phyloP scores from a whole-genome alignment of 2,113 vertebrate species.

The Ammodramus savannarum region DNA sequence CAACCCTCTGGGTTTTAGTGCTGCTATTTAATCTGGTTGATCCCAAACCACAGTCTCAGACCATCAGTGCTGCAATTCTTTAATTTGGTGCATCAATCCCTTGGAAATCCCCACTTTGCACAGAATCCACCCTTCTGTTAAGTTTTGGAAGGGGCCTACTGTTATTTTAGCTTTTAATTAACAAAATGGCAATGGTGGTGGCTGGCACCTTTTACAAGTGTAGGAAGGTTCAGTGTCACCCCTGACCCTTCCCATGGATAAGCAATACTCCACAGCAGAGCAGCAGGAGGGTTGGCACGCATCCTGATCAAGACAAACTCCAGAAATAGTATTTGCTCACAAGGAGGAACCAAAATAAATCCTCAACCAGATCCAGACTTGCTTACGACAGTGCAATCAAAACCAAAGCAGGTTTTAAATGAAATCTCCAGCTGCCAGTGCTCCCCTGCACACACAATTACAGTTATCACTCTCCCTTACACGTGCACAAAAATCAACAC shows the following conservation, averaged over 20 bases:
- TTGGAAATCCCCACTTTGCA: background rate
- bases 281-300: background rate
- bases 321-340: background rate
- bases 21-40: background rate
- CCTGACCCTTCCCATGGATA: background rate
- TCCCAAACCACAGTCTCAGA: background rate
- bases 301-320: background rate
- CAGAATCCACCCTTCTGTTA: background rate
- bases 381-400: background rate
- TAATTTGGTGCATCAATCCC: background rate
- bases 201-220: background rate
- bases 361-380: background rate
- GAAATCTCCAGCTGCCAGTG: background rate
- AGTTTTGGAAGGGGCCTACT: background rate
- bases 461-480: background rate
- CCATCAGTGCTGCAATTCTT: background rate
- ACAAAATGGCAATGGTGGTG: background rate
- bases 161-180: background rate
- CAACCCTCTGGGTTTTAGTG: background rate
- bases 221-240: background rate
- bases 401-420: background rate
- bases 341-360: background rate
- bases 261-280: background rate
- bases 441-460: background rate
- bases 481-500: fast-evolving